Evolutionary conservation across 2,888 invertebrate species (phyloP).

Genomic region (Sphinx pinastri): DNA sequence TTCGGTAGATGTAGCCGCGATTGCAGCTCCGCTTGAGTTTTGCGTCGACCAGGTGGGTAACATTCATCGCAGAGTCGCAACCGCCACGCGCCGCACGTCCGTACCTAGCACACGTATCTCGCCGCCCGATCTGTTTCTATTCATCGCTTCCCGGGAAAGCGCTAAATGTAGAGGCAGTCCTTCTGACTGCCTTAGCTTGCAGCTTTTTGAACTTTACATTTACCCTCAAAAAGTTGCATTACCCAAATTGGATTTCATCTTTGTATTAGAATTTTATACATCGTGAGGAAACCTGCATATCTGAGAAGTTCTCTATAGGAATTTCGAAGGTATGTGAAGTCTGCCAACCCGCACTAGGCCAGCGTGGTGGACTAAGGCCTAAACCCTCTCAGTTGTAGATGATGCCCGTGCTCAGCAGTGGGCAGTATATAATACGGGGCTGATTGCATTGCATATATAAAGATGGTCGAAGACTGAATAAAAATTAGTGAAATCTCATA

Average conservation of each 20-base stretch:
- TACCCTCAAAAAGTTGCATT: constrained; percentile 73
- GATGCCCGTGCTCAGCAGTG: too few species aligned
- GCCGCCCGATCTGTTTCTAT: constrained; percentile 75
- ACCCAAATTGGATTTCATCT: constrained; percentile 73
- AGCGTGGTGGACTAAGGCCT: too few species aligned
- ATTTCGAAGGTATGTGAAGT: too few species aligned
- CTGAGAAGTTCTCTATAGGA: too few species aligned
- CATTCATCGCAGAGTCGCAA: constrained; percentile 38
- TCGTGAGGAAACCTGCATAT: too few species aligned
- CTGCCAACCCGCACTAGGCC: too few species aligned
- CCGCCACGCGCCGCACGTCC: constrained; percentile 47
- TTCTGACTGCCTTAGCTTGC: constrained; percentile 65
- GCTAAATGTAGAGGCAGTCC: constrained; percentile 72
- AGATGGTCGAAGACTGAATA: too few species aligned
- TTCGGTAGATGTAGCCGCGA: constrained; percentile 53
- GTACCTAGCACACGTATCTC: constrained; percentile 62
- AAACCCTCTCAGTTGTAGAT: too few species aligned
- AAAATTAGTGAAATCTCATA: too few species aligned
- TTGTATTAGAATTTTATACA: constrained; percentile 61
- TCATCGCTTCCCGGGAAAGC: constrained; percentile 70
- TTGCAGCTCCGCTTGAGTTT: constrained; percentile 51
- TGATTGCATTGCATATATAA: too few species aligned
- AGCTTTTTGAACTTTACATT: constrained; percentile 65
- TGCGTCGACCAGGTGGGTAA: constrained; percentile 43
- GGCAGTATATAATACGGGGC: too few species aligned